A percentile compares a stretch with the other conserved stretches of the same genome.
These are phyloP conservation scores for Abrostola tripartita DNA, from an alignment of 2,888 invertebrate genomes.

Conservation along the genomic window DNA sequence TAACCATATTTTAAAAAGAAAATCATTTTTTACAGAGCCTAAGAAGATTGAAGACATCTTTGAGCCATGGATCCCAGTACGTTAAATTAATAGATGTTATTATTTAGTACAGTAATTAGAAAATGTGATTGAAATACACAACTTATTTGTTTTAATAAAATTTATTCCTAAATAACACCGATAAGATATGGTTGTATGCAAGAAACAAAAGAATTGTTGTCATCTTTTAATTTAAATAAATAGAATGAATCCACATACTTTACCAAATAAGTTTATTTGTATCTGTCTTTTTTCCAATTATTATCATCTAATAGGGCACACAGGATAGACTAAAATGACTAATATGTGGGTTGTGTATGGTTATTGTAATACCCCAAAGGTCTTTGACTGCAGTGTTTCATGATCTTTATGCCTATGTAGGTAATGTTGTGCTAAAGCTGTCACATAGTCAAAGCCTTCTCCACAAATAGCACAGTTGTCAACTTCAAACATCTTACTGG, in stretches of 20 bases:
- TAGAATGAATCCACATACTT: constrained; percentile 4
- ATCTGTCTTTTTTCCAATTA: too few species aligned
- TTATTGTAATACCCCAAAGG: constrained; percentile 43
- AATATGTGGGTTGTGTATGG: neutral
- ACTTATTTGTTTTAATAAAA: constrained; percentile 41
- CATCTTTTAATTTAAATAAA: constrained; percentile 28
- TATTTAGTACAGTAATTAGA: constrained; percentile 42
- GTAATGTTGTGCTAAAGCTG: constrained; percentile 74
- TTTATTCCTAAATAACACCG: constrained; percentile 42
- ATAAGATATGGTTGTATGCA: constrained; percentile 5
- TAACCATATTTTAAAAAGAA: neutral
- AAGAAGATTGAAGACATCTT: constrained; percentile 90
- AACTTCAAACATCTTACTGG: constrained; percentile 56
- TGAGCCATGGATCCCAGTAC: constrained; percentile 90
- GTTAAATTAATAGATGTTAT: constrained; percentile 76
- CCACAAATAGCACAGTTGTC: constrained; percentile 75
- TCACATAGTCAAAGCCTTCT: constrained; percentile 73
- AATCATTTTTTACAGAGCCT: constrained; percentile 84
- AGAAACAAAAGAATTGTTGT: neutral
- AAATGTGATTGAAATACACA: constrained; percentile 25
- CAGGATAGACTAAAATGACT: neutral
- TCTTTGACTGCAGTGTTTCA: constrained; percentile 54
- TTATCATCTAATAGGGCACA: neutral
- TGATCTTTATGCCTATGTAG: constrained; percentile 71
- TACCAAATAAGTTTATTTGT: neutral